A percentile compares a stretch with the other conserved stretches of the same genome.
phyloP scores from a whole-genome alignment of 2,888 invertebrate genomes.

The Epinotia demarniana region DNA sequence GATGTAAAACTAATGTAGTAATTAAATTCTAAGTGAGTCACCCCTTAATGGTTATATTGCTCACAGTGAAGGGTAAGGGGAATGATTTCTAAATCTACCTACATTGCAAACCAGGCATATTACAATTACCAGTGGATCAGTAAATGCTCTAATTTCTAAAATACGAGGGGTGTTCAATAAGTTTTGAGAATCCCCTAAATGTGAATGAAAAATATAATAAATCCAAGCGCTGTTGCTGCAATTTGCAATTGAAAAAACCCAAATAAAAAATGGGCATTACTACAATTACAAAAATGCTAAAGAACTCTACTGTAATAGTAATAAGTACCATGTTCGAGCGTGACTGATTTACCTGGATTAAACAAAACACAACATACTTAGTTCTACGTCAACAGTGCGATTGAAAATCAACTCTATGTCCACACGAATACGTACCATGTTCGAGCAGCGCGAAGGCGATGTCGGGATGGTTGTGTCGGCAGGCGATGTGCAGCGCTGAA shows the following conservation, averaged over 20 bases:
- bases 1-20: neutral
- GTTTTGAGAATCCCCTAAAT: neutral
- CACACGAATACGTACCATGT: slow-evolving; percentile 85
- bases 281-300: neutral
- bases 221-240: no score
- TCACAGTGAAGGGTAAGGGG: neutral
- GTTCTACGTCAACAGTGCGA: neutral
- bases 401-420: neutral
- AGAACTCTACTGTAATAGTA: neutral
- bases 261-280: neutral
- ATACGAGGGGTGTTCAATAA: no score
- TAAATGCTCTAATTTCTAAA: no score
- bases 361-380: neutral
- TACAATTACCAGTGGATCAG: no score
- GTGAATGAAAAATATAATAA: neutral
- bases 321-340: neutral
- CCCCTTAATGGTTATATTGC: neutral
- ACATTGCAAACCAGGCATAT: no score
- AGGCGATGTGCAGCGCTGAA: slow-evolving; percentile 98
- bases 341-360: neutral
- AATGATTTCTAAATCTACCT: no score
- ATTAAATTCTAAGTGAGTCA: slow-evolving; percentile 2
- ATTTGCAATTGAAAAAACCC: neutral
- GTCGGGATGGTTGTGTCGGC: slow-evolving; percentile 99
- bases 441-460: slow-evolving; percentile 97